Conservation (phyloP, 2,113 vertebrate genomes). For the Talpa occidentalis region DNA sequence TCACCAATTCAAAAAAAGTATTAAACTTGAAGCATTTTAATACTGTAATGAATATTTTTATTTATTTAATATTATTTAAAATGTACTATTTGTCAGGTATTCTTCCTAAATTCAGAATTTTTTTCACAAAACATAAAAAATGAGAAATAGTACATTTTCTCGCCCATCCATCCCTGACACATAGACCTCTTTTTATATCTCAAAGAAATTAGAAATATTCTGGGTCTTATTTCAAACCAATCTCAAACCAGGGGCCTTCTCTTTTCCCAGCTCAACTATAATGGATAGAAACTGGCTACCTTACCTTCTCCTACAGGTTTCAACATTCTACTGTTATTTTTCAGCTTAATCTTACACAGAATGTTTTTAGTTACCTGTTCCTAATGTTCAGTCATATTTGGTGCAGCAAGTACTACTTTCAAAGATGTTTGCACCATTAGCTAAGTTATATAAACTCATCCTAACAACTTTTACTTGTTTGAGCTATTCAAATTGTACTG, state of each 20-base stretch:
- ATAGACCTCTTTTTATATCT: not conserved
- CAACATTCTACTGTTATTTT: not conserved
- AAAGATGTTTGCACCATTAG: not conserved
- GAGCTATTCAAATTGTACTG: not conserved
- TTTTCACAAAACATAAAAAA: not conserved
- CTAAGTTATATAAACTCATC: slow-evolving; percentile 18
- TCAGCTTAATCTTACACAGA: slow-evolving; percentile 30
- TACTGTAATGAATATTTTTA: not conserved
- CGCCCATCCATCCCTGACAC: not conserved
- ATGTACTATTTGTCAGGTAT: not conserved
- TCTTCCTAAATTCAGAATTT: slow-evolving; percentile 15
- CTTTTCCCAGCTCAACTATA: not conserved
- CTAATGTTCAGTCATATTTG: not conserved
- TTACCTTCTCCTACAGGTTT: not conserved
- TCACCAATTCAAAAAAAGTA: slow-evolving; percentile 24
- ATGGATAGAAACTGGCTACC: not conserved
- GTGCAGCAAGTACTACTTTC: not conserved
- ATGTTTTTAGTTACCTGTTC: slow-evolving; percentile 28
- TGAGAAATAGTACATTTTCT: not conserved
- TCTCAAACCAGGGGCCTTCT: not conserved
- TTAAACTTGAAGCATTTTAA: slow-evolving; percentile 1
- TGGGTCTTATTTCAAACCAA: not conserved
- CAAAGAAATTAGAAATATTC: not conserved
- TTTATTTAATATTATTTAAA: slow-evolving; percentile 25
- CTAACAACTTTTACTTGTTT: slow-evolving; percentile 34